These are phyloP conservation scores for Dasypolia templi DNA, from an alignment of 2,888 invertebrate genomes.

Conservation along the genomic window DNA sequence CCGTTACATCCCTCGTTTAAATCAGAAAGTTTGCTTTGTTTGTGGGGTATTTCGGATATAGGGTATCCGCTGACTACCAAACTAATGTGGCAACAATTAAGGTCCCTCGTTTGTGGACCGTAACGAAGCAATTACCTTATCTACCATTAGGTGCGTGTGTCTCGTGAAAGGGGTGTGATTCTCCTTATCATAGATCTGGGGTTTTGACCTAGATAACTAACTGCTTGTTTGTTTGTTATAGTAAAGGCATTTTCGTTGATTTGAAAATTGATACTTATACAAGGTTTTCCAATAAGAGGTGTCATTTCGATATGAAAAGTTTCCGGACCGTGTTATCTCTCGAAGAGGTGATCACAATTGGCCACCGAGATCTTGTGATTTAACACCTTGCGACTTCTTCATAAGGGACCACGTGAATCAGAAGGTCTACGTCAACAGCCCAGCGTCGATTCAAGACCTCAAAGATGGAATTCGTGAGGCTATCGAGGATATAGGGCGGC, in stretches of 20 bases:
- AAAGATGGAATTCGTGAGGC: too few species aligned
- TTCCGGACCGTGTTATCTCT: too few species aligned
- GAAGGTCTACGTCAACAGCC: too few species aligned
- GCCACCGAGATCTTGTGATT: too few species aligned
- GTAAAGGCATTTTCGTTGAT: too few species aligned
- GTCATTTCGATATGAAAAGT: too few species aligned
- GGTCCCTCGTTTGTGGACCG: slow-evolving; percentile 43
- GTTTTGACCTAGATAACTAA: slow-evolving; percentile 23
- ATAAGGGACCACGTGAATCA: too few species aligned
- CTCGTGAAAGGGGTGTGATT: slow-evolving; percentile 42
- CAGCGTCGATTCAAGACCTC: too few species aligned
- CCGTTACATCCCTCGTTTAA: slow-evolving; percentile 39
- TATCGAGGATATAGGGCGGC: too few species aligned
- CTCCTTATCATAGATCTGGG: slow-evolving; percentile 35
- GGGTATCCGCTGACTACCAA: slow-evolving; percentile 44
- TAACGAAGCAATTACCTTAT: slow-evolving; percentile 56
- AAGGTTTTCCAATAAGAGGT: too few species aligned
- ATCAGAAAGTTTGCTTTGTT: slow-evolving; percentile 53
- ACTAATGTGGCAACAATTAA: slow-evolving; percentile 64
- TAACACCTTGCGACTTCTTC: too few species aligned
- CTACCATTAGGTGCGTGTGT: slow-evolving; percentile 44
- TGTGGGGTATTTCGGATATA: slow-evolving; percentile 37
- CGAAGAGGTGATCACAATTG: too few species aligned
- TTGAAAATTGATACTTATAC: background rate
- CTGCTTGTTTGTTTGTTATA: slow-evolving; percentile 8